Conservation (phyloP, 2,888 invertebrate species). For the Lysandra bellargus region DNA sequence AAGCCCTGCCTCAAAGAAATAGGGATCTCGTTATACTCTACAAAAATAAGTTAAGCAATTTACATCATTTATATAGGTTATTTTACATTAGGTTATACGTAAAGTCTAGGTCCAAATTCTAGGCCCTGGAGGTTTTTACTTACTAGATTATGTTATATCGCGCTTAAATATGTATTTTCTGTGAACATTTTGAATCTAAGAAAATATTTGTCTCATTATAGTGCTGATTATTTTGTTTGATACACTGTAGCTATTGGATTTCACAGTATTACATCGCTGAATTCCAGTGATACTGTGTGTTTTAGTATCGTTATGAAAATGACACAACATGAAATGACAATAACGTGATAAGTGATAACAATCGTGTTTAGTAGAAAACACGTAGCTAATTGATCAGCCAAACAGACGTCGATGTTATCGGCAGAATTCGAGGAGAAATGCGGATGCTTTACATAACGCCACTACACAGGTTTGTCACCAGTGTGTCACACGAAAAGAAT, state of each 20-base stretch:
- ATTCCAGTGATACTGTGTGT: not conserved
- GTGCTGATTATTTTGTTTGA: too few species aligned
- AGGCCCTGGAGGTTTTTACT: not conserved
- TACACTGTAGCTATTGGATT: too few species aligned
- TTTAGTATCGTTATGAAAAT: not conserved
- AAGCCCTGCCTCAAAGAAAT: too few species aligned
- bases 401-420: constrained; percentile 12
- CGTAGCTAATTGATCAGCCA: constrained; percentile 22
- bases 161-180: not conserved
- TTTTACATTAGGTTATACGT: too few species aligned
- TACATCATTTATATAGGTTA: too few species aligned
- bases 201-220: too few species aligned
- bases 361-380: constrained; percentile 14
- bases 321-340: not conserved
- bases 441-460: constrained; percentile 24
- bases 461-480: constrained; percentile 4
- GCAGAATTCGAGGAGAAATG: constrained; percentile 26
- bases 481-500: not conserved
- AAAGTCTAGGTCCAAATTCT: not conserved
- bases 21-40: too few species aligned
- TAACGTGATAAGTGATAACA: not conserved
- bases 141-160: not conserved
- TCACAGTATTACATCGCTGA: too few species aligned
- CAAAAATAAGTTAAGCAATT: too few species aligned
- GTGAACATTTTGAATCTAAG: not conserved